Evolutionary conservation across 2,888 invertebrate genomes (phyloP).

Genomic region (Rapana venosa): DNA sequence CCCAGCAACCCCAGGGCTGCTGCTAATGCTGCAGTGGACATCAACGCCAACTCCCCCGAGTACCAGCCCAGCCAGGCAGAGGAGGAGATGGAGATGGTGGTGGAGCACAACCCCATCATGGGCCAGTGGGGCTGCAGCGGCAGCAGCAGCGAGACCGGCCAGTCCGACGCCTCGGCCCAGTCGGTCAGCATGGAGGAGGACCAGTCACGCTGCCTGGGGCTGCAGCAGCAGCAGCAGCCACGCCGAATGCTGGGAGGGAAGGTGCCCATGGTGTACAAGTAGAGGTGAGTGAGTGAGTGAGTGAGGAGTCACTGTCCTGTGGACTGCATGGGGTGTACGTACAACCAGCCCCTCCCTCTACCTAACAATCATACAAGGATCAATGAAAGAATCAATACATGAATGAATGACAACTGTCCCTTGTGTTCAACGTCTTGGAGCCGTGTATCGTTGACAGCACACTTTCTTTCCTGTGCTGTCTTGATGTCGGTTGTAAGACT

Average conservation of each 20-base stretch:
- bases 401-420: too few species aligned
- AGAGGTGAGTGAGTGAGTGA: too few species aligned
- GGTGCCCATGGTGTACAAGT: neutral
- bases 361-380: too few species aligned
- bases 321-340: too few species aligned
- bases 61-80: constrained; percentile 13
- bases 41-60: constrained; percentile 49
- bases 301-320: too few species aligned
- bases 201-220: constrained; percentile 18
- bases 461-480: too few species aligned
- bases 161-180: constrained; percentile 38
- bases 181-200: constrained; percentile 42
- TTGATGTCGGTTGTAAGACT: too few species aligned
- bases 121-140: constrained; percentile 40
- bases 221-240: neutral
- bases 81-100: constrained; percentile 24
- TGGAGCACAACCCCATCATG: constrained; percentile 31
- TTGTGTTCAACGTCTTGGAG: too few species aligned
- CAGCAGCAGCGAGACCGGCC: constrained; percentile 31
- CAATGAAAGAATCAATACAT: too few species aligned
- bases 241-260: neutral
- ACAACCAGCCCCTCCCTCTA: too few species aligned
- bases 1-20: neutral
- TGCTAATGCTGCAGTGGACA: constrained; percentile 37
- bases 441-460: too few species aligned